Base-by-base conservation (phyloP, 2,113 vertebrate genomes). In the Periophthalmus modestus region DNA sequence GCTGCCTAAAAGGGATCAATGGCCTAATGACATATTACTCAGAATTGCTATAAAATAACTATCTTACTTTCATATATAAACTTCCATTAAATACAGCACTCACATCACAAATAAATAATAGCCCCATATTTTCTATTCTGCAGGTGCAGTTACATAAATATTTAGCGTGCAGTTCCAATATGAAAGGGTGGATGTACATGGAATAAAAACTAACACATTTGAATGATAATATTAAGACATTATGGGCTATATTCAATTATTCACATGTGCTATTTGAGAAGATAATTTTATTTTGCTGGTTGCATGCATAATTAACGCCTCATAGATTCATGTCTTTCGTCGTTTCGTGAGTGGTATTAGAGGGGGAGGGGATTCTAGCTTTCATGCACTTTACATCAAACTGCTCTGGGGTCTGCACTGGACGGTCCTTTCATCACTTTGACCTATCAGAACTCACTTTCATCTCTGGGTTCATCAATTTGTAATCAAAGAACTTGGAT, bases 401-500 rank as follows among this genome's bases (percentile, higher is more conserved):
- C 66, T 84, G 75, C 76, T 73, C 71, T 77, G 81, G 78, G 75
- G 62, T 82, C 73, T 28, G 71, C 67, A 15, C 78, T 69, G 71
- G 61, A 84, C 74, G 83, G 72, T 78, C 76, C 80, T 91, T 90
- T 91, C 88, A 91, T 91, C 86, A 75, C 71, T 75, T 78, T 88
- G 76, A 91, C 90, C 89, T 85, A 79, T 74, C 69, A 50, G 68
- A 79, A 74, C 79, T 72, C 71, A 55, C 90, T 89, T 90, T 91
- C 73, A 92, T 92, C 86, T 71, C 36, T 68, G 43, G 66, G 58
- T 80, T 91, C 84, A 91, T 92, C 89, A 86, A 91, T 87, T 83
- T 81, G 73, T 88, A 80, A 92, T 91, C 90, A 91, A 91, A 90
- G 82, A 68, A 75, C 69, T 48, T 39, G 19, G 57, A 81, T 87